These are phyloP conservation scores for Propithecus perrieri DNA, from an alignment of 2,797 vertebrate species.

Conservation along the genomic window DNA sequence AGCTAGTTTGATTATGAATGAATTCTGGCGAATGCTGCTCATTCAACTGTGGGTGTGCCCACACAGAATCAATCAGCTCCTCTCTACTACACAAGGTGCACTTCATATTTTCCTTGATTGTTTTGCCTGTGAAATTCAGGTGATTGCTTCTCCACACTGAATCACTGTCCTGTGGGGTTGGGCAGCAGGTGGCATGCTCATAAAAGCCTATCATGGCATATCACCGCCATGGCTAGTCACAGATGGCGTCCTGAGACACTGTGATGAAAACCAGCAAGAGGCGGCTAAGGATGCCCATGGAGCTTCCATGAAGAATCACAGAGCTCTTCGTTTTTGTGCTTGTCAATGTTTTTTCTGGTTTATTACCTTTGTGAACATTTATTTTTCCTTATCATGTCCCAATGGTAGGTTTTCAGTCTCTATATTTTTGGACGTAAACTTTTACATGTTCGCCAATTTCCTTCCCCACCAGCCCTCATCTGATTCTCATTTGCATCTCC, in stretches of 20 bases:
- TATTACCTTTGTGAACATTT: neutral
- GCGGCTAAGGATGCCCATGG: neutral
- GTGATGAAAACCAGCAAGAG: neutral
- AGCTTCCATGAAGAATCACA: neutral
- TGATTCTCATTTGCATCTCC: slow-evolving; percentile 3
- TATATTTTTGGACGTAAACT: neutral
- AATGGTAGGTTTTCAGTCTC: neutral
- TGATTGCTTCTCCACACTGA: neutral
- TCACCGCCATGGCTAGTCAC: neutral
- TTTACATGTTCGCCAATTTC: neutral
- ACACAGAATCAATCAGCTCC: neutral
- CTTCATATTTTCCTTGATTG: neutral
- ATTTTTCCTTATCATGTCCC: slow-evolving; percentile 35
- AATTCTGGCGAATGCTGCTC: neutral
- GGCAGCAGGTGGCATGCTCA: slow-evolving; percentile 26
- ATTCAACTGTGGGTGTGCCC: neutral
- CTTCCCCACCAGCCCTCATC: neutral
- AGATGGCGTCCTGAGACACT: neutral
- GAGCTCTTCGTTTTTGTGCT: neutral
- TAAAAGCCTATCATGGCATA: neutral
- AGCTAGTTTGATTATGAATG: neutral
- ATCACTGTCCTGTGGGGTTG: neutral
- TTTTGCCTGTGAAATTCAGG: slow-evolving; percentile 1
- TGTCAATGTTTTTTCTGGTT: neutral
- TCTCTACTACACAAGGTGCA: neutral